Evolutionary conservation across 2,888 invertebrate genomes (phyloP).

Genomic region (Sepiola atlantica): DNA sequence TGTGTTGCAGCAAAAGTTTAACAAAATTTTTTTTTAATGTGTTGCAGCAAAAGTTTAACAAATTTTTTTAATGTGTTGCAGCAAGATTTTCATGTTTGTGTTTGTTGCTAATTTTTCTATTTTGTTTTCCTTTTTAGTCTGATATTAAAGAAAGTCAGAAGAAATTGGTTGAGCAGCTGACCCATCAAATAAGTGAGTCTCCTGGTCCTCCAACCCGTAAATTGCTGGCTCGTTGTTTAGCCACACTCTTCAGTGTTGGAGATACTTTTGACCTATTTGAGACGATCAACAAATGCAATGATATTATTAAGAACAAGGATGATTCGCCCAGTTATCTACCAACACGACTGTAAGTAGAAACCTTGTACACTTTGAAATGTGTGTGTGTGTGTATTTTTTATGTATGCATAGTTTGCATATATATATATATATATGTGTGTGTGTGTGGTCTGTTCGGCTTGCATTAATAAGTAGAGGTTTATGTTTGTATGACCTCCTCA

Average conservation of each 20-base stretch:
- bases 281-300: constrained; percentile 98
- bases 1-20: too few relatives aligned
- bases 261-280: constrained; percentile 97
- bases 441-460: too few relatives aligned
- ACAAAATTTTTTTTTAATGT: too few relatives aligned
- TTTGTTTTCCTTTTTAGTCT: constrained; percentile 79
- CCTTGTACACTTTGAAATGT: neutral
- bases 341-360: constrained; percentile 87
- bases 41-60: too few relatives aligned
- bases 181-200: constrained; percentile 87
- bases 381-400: neutral
- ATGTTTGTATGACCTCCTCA: too few relatives aligned
- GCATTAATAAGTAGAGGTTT: too few relatives aligned
- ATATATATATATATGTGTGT: too few relatives aligned
- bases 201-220: constrained; percentile 95
- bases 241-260: constrained; percentile 95
- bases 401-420: neutral
- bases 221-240: constrained; percentile 90
- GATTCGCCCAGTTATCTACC: constrained; percentile 96
- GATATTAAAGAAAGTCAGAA: constrained; percentile 98
- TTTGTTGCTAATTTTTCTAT: neutral
- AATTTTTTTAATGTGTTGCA: neutral
- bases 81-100: neutral
- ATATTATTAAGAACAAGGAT: constrained; percentile 95
- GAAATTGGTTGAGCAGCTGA: constrained; percentile 93